Percentiles rank a stretch among this genome's conserved stretches.
These are phyloP conservation scores for Empidonax alnorum DNA, from an alignment of 2,113 vertebrate genomes.

Conservation along the genomic window DNA sequence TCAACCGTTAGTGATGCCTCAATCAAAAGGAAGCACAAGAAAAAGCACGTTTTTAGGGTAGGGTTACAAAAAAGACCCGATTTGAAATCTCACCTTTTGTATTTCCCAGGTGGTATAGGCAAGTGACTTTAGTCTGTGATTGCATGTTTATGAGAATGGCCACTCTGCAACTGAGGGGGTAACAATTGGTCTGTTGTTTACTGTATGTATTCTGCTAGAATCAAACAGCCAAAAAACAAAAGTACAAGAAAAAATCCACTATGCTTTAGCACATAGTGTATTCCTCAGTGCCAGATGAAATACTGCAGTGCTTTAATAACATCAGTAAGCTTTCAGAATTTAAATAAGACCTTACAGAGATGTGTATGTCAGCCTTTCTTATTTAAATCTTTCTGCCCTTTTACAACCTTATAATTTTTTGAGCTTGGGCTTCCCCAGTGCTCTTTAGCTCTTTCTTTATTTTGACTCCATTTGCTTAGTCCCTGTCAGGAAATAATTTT, in stretches of 20 bases:
- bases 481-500: background rate
- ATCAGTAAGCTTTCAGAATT: background rate
- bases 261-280: background rate
- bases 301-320: background rate
- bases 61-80: background rate
- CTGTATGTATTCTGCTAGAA: background rate
- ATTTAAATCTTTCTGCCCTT: background rate
- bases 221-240: background rate
- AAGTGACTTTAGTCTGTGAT: background rate
- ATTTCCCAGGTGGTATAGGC: background rate
- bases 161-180: background rate
- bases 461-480: background rate
- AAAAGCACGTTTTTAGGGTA: background rate
- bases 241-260: background rate
- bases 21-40: background rate
- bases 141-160: too few species aligned
- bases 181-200: background rate
- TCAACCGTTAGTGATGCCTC: background rate
- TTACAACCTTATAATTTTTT: background rate
- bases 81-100: background rate
- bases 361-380: accelerated
- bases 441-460: background rate
- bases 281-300: background rate
- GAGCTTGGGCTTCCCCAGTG: background rate
- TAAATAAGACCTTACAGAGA: background rate